phyloP scores from a whole-genome alignment of 2,797 vertebrate species.

The Syngnathus acus region DNA sequence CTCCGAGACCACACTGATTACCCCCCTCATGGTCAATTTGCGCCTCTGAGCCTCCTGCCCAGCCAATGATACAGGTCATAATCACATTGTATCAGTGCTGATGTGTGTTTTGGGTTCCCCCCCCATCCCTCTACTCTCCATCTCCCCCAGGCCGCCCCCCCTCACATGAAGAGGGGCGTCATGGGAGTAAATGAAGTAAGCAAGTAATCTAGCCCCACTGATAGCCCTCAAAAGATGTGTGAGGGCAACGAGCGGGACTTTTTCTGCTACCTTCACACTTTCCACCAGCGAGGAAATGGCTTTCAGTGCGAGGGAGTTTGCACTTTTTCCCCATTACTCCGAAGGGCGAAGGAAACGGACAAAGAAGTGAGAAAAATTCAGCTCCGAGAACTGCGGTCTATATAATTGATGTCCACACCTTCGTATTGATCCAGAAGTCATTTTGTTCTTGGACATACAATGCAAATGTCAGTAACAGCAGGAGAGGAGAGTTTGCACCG shows the following conservation, averaged over 20 bases:
- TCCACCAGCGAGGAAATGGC: constrained; percentile 43
- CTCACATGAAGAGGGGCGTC: constrained; percentile 19
- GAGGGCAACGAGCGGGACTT: constrained; percentile 20
- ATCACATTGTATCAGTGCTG: constrained; percentile 55
- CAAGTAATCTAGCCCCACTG: constrained; percentile 55
- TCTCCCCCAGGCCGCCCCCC: background rate
- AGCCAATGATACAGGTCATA: constrained; percentile 60
- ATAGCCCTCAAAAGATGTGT: constrained; percentile 59
- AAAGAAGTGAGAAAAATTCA: constrained; percentile 19
- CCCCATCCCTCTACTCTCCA: background rate
- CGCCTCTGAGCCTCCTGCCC: constrained; percentile 31
- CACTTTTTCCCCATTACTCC: constrained; percentile 50
- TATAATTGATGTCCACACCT: constrained; percentile 11
- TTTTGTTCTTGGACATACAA: background rate
- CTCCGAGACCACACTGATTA: constrained; percentile 52
- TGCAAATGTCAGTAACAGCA: background rate
- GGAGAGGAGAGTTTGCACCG: background rate
- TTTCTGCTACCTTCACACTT: constrained; percentile 60
- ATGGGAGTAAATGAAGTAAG: constrained; percentile 60
- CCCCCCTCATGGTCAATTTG: constrained; percentile 46
- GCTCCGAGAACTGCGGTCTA: constrained; percentile 21
- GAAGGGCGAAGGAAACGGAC: constrained; percentile 16
- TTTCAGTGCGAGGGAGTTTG: constrained; percentile 47
- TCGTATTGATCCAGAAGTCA: background rate
- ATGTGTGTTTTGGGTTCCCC: constrained; percentile 47